Conservation (phyloP, 2,113 vertebrate species). For the Heteronetta atricapilla region DNA sequence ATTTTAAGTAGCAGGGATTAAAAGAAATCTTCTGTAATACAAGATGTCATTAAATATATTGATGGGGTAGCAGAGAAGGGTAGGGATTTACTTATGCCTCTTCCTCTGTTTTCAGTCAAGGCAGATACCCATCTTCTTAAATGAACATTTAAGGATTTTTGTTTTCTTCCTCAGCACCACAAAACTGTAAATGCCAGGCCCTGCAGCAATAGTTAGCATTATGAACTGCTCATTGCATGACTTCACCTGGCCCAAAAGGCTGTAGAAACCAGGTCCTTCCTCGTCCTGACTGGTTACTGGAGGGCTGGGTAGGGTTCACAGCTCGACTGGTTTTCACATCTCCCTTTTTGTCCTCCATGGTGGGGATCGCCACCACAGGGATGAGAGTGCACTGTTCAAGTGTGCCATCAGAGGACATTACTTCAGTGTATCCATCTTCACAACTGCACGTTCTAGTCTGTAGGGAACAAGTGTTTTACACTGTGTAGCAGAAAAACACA, state of each 20-base stretch:
- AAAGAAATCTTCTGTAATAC: background rate
- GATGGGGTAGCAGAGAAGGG: background rate
- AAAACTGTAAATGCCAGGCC: background rate
- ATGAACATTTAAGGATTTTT: background rate
- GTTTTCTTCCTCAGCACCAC: background rate
- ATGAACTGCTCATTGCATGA: conserved; percentile 35
- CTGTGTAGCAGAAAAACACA: background rate
- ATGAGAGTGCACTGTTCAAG: conserved; percentile 93
- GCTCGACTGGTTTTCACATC: conserved; percentile 96
- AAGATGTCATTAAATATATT: background rate
- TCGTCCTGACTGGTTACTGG: conserved; percentile 83
- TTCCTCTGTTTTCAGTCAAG: background rate
- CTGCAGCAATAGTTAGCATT: background rate
- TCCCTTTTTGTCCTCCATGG: conserved; percentile 86
- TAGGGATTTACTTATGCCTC: background rate
- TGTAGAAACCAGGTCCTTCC: conserved; percentile 97
- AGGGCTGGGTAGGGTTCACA: conserved; percentile 88
- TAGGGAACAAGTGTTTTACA: conserved; percentile 64
- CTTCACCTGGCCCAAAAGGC: conserved; percentile 93
- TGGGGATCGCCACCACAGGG: conserved; percentile 91
- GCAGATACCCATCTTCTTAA: background rate
- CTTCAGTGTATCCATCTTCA: conserved; percentile 95
- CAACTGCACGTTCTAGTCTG: conserved; percentile 88
- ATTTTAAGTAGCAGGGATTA: background rate
- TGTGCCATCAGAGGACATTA: conserved; percentile 85